Evolutionary conservation across 1,140 invertebrate species (phyloP).

Genomic region (Ylistrum balloti): DNA sequence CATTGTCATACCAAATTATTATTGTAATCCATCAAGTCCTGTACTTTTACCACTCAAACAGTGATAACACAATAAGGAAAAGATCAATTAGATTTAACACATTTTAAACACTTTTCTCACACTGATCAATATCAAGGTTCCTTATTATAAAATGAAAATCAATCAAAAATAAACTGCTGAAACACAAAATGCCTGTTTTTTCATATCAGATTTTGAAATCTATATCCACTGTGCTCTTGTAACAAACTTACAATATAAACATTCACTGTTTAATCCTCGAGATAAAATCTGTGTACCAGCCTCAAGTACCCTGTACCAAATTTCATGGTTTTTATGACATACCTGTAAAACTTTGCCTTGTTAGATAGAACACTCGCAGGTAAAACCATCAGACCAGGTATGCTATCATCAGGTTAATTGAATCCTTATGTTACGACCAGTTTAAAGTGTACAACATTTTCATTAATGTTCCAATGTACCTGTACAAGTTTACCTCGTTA

Average conservation of each 20-base stretch:
- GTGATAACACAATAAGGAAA: not conserved
- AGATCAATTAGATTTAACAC: not conserved
- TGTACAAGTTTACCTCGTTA: not conserved
- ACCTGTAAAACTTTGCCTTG: too few relatives aligned
- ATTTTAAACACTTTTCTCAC: slow-evolving; percentile 12
- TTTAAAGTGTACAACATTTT: not conserved
- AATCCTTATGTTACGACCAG: not conserved
- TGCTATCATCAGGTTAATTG: too few relatives aligned
- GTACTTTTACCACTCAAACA: not conserved
- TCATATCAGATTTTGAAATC: not conserved
- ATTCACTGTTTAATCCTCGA: not conserved
- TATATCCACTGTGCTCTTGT: not conserved
- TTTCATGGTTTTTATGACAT: too few relatives aligned
- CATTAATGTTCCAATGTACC: not conserved
- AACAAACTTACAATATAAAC: not conserved
- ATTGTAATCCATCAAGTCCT: not conserved
- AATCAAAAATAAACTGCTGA: not conserved
- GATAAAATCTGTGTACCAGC: not conserved
- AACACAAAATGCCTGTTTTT: not conserved
- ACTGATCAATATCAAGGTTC: not conserved
- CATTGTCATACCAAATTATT: not conserved
- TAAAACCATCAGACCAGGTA: too few relatives aligned
- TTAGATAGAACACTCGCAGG: too few relatives aligned
- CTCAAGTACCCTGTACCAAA: too few relatives aligned
- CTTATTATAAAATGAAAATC: not conserved